phyloP scores from a whole-genome alignment of 2,888 invertebrate genomes.

The Apamea epomidion region DNA sequence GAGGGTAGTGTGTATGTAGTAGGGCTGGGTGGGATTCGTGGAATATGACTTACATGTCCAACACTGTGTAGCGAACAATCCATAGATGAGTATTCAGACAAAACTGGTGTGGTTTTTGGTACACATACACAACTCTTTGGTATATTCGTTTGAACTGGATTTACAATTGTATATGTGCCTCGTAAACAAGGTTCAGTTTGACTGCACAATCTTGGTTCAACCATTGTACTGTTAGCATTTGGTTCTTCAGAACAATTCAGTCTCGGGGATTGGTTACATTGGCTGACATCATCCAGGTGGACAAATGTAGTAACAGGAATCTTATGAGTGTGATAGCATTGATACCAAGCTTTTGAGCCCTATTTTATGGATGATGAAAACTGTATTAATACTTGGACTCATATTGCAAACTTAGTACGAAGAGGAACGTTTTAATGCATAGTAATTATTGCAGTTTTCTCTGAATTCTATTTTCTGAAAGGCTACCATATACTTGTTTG shows the following conservation, averaged over 20 bases:
- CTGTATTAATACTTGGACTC: constrained; percentile 71
- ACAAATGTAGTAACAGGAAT: constrained; percentile 83
- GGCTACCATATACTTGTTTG: constrained; percentile 78
- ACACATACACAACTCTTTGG: constrained; percentile 35
- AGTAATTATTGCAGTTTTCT: constrained; percentile 77
- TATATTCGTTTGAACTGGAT: constrained; percentile 27
- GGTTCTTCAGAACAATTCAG: constrained; percentile 69
- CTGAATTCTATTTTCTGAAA: constrained; percentile 83
- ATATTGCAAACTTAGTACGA: constrained; percentile 71
- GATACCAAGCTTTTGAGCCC: constrained; percentile 85
- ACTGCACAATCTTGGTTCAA: constrained; percentile 57
- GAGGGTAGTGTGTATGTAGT: constrained; percentile 81
- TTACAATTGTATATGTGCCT: constrained; percentile 30
- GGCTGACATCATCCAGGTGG: constrained; percentile 80
- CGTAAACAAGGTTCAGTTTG: constrained; percentile 63
- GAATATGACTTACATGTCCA: constrained; percentile 84
- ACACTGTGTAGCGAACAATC: constrained; percentile 72
- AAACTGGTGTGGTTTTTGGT: constrained; percentile 32
- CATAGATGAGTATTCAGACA: constrained; percentile 47
- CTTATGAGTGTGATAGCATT: constrained; percentile 85
- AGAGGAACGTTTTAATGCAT: constrained; percentile 71
- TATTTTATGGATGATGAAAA: constrained; percentile 78
- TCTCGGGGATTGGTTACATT: constrained; percentile 62
- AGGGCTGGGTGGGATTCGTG: constrained; percentile 81
- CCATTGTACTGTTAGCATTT: constrained; percentile 76